Conservation (phyloP, 1,140 invertebrate species). For the Bombus polaris region DNA sequence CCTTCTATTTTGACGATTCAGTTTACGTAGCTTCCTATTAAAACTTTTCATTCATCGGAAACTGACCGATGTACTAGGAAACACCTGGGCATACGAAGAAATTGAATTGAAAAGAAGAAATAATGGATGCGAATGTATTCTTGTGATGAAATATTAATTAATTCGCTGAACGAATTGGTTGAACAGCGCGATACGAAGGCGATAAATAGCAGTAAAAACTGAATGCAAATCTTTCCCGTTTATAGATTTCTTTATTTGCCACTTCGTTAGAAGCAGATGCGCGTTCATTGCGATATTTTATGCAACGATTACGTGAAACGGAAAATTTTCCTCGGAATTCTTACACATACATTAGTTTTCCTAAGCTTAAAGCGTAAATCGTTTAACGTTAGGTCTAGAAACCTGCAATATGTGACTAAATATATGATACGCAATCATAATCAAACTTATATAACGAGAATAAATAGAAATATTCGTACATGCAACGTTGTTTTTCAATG, state of each 20-base stretch:
- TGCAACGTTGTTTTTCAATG: too few species aligned
- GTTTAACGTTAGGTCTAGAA: neutral
- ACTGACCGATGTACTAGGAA: neutral
- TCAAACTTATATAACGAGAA: too few species aligned
- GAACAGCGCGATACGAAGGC: neutral
- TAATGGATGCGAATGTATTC: neutral
- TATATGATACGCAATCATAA: neutral
- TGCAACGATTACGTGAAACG: neutral
- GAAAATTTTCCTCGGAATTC: neutral
- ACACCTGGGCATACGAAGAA: too few species aligned
- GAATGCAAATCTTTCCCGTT: neutral
- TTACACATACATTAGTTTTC: neutral
- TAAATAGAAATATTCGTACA: too few species aligned
- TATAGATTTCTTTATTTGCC: neutral
- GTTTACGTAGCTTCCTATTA: neutral
- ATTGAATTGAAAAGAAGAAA: neutral
- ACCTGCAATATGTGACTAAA: neutral
- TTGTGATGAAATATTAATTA: neutral
- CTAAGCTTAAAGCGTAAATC: neutral
- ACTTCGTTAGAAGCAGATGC: neutral
- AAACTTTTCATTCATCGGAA: neutral
- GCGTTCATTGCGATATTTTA: neutral
- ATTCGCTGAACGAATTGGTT: neutral
- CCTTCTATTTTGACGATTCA: neutral
- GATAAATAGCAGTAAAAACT: neutral